Evolutionary conservation across 2,113 vertebrate species (phyloP).

Genomic region (Tenrec ecaudatus): DNA sequence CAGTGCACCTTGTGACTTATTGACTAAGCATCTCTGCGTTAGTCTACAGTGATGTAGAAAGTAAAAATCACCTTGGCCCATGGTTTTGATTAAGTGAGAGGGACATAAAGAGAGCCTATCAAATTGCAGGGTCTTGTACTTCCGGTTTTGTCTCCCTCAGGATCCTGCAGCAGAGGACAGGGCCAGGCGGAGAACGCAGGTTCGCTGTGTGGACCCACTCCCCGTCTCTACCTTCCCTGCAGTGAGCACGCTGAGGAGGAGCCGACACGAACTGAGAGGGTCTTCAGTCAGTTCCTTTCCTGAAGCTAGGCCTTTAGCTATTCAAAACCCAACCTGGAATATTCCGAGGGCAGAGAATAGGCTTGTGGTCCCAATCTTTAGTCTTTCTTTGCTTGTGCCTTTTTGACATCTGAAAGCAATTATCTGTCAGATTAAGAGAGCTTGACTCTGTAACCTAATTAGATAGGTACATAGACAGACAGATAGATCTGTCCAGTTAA

Average conservation of each 20-base stretch:
- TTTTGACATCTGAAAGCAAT: neutral
- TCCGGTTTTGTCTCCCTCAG: neutral
- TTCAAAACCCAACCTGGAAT: too few relatives aligned
- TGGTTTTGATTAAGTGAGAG: neutral
- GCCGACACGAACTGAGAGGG: neutral
- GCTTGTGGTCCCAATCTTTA: neutral
- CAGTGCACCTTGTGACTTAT: neutral
- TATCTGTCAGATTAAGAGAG: neutral
- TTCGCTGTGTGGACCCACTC: neutral
- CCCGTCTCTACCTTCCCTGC: neutral
- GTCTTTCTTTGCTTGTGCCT: neutral
- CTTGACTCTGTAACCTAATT: neutral
- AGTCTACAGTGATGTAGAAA: neutral
- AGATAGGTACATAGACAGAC: neutral
- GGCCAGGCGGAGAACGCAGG: neutral
- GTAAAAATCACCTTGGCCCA: neutral
- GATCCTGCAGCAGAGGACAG: neutral
- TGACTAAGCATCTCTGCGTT: neutral
- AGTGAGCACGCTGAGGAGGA: neutral
- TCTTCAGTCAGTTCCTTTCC: too few relatives aligned
- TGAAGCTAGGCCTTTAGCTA: neutral
- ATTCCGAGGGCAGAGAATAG: too few relatives aligned
- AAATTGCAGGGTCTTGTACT: accelerated
- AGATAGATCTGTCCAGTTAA: neutral
- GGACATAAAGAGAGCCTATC: neutral